Evolutionary conservation across 2,888 invertebrate species (phyloP).

Genomic region (Andrena chrysosceles): DNA sequence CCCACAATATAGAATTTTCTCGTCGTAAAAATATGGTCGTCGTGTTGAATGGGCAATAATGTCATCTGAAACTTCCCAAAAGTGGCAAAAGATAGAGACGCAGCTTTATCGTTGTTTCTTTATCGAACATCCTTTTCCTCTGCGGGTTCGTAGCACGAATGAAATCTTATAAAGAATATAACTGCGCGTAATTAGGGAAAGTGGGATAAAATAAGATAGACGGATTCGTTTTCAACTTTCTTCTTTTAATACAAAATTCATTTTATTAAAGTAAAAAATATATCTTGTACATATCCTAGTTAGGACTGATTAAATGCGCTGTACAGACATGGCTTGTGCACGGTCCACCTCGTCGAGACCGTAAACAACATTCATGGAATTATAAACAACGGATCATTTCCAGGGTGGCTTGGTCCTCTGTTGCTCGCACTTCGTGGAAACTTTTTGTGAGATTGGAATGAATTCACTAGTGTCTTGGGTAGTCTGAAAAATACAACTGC

Average conservation of each 20-base stretch:
- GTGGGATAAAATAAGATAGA: neutral
- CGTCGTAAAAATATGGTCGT: neutral
- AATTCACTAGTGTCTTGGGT: constrained; percentile 77
- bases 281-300: constrained; percentile 39
- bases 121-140: constrained; percentile 80
- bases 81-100: constrained; percentile 10
- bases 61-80: neutral
- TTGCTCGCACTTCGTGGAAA: constrained; percentile 73
- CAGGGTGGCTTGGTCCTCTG: constrained; percentile 81
- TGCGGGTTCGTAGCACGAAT: constrained; percentile 15
- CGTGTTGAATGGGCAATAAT: neutral
- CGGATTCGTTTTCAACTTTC: constrained; percentile 7
- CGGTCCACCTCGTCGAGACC: constrained; percentile 77
- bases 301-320: constrained; percentile 63
- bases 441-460: constrained; percentile 76
- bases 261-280: constrained; percentile 49
- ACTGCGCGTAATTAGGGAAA: neutral
- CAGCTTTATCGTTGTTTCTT: constrained; percentile 48
- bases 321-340: constrained; percentile 23
- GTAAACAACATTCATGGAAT: constrained; percentile 51
- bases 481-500: constrained; percentile 62
- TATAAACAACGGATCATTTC: constrained; percentile 77
- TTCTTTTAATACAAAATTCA: constrained; percentile 41
- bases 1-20: neutral
- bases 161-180: constrained; percentile 10